Conservation (phyloP, 2,888 invertebrate species). For the Calephelis perditalis region DNA sequence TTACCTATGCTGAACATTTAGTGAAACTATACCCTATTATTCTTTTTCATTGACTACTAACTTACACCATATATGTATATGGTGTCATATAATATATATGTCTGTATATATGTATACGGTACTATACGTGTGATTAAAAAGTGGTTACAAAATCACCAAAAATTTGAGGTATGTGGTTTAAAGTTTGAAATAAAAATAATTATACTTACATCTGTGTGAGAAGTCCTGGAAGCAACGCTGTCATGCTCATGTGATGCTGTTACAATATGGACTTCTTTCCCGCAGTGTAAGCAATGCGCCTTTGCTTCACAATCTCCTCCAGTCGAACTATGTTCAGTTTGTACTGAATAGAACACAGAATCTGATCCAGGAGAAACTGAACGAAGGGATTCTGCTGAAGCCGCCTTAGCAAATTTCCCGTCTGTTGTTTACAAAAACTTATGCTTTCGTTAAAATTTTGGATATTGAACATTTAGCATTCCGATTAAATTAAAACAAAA, state of each 20-base stretch:
- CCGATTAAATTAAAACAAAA: conserved; percentile 1
- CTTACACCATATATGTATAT: too few species aligned
- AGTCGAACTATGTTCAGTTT: conserved; percentile 76
- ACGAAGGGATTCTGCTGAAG: conserved; percentile 91
- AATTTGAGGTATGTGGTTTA: too few species aligned
- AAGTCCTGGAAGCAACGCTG: conserved; percentile 59
- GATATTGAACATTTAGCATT: conserved; percentile 8
- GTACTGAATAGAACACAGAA: conserved; percentile 93
- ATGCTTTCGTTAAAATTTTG: conserved; percentile 15
- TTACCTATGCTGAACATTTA: too few species aligned
- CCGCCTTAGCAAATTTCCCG: conserved; percentile 82
- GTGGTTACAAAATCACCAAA: too few species aligned
- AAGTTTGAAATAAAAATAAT: too few species aligned
- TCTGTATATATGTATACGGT: too few species aligned
- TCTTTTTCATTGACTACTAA: too few species aligned
- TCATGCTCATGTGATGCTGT: conserved; percentile 70
- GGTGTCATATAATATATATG: too few species aligned
- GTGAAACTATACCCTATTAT: too few species aligned
- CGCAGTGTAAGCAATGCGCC: conserved; percentile 89
- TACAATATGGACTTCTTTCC: conserved; percentile 85
- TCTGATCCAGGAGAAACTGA: conserved; percentile 95
- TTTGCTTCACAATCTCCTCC: conserved; percentile 76
- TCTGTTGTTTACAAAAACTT: conserved; percentile 41
- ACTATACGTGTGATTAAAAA: too few species aligned
- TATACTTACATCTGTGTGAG: conserved; percentile 64